Conservation (phyloP, 2,113 vertebrate genomes). For the Petrocephalus zakoni region DNA sequence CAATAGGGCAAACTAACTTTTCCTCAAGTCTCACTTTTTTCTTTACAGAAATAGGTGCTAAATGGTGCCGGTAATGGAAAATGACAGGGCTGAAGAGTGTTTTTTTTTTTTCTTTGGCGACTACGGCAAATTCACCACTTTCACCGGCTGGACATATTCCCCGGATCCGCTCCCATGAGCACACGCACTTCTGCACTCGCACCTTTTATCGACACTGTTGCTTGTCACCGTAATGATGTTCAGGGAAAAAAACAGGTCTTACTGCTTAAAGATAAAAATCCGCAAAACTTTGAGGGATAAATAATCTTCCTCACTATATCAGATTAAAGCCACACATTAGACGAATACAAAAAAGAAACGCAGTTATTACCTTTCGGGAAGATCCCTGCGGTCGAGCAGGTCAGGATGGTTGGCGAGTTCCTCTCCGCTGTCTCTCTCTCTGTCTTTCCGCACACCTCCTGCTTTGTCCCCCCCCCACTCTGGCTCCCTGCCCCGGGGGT, state of each 20-base stretch:
- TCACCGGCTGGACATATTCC: not conserved
- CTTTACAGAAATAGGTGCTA: not conserved
- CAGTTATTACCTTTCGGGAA: not conserved
- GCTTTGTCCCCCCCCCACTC: not conserved
- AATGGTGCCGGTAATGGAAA: not conserved
- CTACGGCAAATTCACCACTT: not conserved
- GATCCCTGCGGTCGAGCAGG: not conserved
- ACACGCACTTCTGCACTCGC: not conserved
- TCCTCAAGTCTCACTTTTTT: not conserved
- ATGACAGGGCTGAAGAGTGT: not conserved
- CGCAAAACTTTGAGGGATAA: not conserved
- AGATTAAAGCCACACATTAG: not conserved
- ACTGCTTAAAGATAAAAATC: not conserved
- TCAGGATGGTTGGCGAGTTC: slow-evolving; percentile 13
- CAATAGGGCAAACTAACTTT: not conserved
- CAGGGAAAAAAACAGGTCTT: not conserved
- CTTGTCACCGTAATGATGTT: not conserved
- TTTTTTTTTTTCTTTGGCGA: not conserved
- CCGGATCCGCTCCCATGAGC: not conserved
- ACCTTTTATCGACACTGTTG: not conserved
- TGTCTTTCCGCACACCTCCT: not conserved
- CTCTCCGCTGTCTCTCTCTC: not conserved
- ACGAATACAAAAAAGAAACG: not conserved
- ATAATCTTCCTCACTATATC: not conserved
- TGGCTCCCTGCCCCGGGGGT: slow-evolving; percentile 15